Conservation (phyloP, 2,888 invertebrate genomes). For the Nesidiocoris tenuis region DNA sequence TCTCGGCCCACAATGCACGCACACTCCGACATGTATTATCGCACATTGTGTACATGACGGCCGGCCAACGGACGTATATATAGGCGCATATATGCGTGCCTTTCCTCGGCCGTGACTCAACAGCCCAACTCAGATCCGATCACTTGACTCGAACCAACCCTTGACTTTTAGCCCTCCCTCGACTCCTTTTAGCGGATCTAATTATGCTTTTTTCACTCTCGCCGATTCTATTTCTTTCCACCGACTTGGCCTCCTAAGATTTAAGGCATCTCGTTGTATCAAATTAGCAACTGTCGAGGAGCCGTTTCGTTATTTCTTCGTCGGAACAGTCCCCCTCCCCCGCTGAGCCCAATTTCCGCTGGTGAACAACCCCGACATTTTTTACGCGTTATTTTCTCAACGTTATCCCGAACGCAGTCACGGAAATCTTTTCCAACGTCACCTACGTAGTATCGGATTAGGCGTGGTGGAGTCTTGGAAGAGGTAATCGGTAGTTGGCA, state of each 20-base stretch:
- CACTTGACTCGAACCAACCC: background rate
- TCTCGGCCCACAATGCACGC: background rate
- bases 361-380: background rate
- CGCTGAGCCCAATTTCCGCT: background rate
- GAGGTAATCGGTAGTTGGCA: too few species aligned
- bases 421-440: background rate
- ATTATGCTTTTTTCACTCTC: conserved; percentile 8
- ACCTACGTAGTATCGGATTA: too few species aligned
- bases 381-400: background rate
- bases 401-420: background rate
- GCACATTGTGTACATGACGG: too few species aligned
- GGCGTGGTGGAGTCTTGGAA: too few species aligned
- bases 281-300: background rate
- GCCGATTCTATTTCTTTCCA: background rate
- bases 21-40: too few species aligned
- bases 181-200: conserved; percentile 1
- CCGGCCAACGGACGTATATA: background rate
- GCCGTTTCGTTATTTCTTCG: too few species aligned
- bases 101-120: conserved; percentile 2
- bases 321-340: background rate
- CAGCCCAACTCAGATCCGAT: background rate
- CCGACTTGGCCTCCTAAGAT: background rate
- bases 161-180: too few species aligned
- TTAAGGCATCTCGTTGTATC: background rate
- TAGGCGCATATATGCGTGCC: background rate